Conservation (phyloP, 2,113 vertebrate genomes). For the Ondatra zibethicus region DNA sequence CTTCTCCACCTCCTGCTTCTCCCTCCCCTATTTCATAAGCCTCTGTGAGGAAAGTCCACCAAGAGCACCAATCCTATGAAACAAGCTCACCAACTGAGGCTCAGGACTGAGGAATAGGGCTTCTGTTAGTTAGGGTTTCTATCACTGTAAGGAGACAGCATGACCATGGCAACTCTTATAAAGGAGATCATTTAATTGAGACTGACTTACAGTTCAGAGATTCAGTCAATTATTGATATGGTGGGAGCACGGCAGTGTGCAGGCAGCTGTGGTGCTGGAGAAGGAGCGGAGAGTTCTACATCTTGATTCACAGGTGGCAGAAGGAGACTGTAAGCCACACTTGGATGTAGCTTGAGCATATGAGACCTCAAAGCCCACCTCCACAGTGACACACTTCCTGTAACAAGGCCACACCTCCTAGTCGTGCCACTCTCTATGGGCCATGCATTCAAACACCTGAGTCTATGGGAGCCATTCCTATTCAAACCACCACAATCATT, state of each 20-base stretch:
- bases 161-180: neutral
- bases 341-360: neutral
- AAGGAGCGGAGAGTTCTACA: neutral
- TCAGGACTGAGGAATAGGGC: neutral
- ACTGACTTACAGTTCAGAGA: neutral
- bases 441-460: neutral
- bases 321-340: neutral
- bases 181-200: neutral
- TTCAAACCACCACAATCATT: neutral
- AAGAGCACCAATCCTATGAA: neutral
- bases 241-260: neutral
- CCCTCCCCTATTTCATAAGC: neutral
- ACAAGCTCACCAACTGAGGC: fast-evolving
- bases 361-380: neutral
- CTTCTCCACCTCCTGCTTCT: neutral
- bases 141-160: neutral
- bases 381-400: neutral
- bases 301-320: neutral
- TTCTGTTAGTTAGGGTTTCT: neutral
- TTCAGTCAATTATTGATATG: neutral
- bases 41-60: neutral
- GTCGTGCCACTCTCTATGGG: neutral
- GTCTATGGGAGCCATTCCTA: neutral
- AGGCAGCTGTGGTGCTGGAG: neutral
- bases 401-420: neutral